Conservation (phyloP, 2,888 invertebrate genomes). For the Leptura quadrifasciata region DNA sequence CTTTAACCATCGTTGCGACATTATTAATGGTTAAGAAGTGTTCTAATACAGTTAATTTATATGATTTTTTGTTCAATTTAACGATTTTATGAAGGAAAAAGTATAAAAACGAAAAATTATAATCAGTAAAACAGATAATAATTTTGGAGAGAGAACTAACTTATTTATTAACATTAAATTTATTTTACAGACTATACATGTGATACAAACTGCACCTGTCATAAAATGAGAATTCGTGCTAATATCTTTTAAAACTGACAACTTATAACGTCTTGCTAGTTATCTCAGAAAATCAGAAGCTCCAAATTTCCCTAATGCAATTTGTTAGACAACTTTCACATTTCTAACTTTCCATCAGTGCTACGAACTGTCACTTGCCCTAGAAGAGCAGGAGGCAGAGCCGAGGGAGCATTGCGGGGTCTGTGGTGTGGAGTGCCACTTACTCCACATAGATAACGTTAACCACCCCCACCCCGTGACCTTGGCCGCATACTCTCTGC, state of each 20-base stretch:
- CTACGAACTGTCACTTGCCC: slow-evolving; percentile 17
- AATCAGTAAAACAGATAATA: too few relatives aligned
- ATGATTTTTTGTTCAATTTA: too few relatives aligned
- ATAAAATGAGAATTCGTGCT: neutral
- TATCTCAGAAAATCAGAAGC: neutral
- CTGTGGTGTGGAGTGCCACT: slow-evolving; percentile 41
- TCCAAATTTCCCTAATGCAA: slow-evolving; percentile 27
- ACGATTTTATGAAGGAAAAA: too few relatives aligned
- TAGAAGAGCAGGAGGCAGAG: slow-evolving; percentile 23
- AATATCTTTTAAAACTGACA: neutral
- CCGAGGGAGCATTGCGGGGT: slow-evolving; percentile 25
- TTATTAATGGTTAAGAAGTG: too few relatives aligned
- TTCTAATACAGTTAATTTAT: too few relatives aligned
- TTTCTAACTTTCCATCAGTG: slow-evolving; percentile 19
- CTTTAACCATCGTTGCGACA: too few relatives aligned
- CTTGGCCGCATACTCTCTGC: slow-evolving; percentile 53
- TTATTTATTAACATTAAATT: too few relatives aligned
- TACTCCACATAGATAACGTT: slow-evolving; percentile 44
- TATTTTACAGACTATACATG: too few relatives aligned
- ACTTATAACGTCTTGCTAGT: slow-evolving; percentile 8
- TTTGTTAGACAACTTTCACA: neutral
- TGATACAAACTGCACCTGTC: neutral
- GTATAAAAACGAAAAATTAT: too few relatives aligned
- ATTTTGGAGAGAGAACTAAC: too few relatives aligned
- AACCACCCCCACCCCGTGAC: slow-evolving; percentile 47